Percentiles rank a stretch among this genome's conserved stretches.
phyloP scores from a whole-genome alignment of 30 jellyfish, hydroid and myxozoan species.

The Chrysaora quinquecirrha region DNA sequence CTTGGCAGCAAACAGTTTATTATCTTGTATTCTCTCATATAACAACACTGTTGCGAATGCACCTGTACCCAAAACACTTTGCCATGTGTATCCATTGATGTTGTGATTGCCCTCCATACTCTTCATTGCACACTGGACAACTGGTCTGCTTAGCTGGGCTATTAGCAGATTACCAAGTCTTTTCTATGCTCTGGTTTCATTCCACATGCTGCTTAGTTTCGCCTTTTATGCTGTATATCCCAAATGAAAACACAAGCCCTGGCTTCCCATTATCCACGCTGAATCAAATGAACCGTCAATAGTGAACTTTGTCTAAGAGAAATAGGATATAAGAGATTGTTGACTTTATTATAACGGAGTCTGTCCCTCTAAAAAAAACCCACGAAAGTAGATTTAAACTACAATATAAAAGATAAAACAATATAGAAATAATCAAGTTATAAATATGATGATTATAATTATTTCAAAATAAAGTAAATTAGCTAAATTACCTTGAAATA shows the following conservation, averaged over 20 bases:
- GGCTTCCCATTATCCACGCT: not conserved
- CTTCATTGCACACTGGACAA: slow-evolving; percentile 23
- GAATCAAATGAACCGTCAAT: not conserved
- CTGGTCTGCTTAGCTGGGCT: slow-evolving; percentile 9
- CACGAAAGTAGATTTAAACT: too few species aligned
- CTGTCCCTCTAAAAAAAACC: too few species aligned
- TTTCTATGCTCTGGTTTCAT: not conserved
- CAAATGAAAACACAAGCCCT: slow-evolving; percentile 4
- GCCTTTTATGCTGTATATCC: not conserved
- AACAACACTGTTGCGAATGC: slow-evolving; percentile 73
- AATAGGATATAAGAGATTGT: not conserved
- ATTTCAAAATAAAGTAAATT: too few species aligned
- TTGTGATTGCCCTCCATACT: slow-evolving; percentile 45
- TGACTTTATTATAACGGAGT: too few species aligned
- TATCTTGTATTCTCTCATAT: slow-evolving; percentile 41
- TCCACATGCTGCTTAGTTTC: slow-evolving; percentile 3
- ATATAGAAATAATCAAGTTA: too few species aligned
- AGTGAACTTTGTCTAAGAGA: not conserved
- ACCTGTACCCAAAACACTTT: slow-evolving; percentile 69
- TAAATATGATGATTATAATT: too few species aligned
- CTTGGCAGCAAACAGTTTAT: slow-evolving; percentile 81
- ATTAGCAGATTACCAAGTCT: slow-evolving; percentile 8
- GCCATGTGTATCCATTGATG: slow-evolving; percentile 43
- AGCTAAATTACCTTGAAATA: too few species aligned
- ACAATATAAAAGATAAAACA: too few species aligned